Base-by-base conservation (phyloP, 1,140 invertebrate genomes). In the Stegodyphus dumicola region DNA sequence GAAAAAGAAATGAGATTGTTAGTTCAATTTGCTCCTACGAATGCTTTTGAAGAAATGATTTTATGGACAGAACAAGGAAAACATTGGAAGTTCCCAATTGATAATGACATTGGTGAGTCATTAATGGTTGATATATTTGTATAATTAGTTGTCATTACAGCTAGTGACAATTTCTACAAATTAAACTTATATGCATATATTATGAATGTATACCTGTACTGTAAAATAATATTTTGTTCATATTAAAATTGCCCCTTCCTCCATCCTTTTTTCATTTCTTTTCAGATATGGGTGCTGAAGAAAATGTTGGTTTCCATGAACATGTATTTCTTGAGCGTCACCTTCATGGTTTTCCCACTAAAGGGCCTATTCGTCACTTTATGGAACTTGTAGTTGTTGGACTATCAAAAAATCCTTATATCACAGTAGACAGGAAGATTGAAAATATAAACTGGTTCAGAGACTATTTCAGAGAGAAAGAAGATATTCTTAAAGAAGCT, bases 331-430 rank as follows among this genome's bases (percentile, higher is more conserved):
- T 99, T 9, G 97, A 99, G 87, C 94, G 97, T 89, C 94, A 97
- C 90, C 91, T 99, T 33, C 93, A 92, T 3, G 97, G 96, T 95
- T 99, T 98, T 91, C 98, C 98, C 0, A 92, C 91, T 60, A 93
- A 92, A 88, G 97, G 97, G 0, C 97, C 98, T 0, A 93, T 99
- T 81, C 92, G 96, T 17, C 96, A 99, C 90, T 99, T 98, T 90
- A 99, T 99, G 97, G 97, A 99, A 90, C 92, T 99, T 7, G 97
- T 99, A 0, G 95, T 95, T 88, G 93, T 95, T 0, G 97, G 97
- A n/a, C 92, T 99, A 10, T 97, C 96, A 0, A 98, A 98, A 91
- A 99, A 99, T 92, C 94, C 96, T 6, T 97, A 95, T 90, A 92
- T 99, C 85, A 95, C 95, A 15, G 96, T 95, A 0, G 89, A 95